These are phyloP conservation scores for Agriopis aurantiaria DNA, from an alignment of 2,888 invertebrate genomes.

Conservation along the genomic window DNA sequence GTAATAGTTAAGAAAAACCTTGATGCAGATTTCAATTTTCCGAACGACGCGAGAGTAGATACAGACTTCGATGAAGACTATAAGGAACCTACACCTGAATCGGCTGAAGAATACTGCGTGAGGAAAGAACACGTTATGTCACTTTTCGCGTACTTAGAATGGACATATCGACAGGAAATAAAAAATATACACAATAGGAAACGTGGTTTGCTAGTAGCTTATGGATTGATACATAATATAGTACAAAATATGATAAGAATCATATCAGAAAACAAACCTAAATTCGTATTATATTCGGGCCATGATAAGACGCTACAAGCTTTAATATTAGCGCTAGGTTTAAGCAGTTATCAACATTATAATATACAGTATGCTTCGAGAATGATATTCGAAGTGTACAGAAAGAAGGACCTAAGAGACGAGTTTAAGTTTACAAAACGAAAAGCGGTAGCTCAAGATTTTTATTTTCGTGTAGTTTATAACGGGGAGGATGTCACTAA, in stretches of 20 bases:
- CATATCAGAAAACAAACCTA: slow-evolving; percentile 91
- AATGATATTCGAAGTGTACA: slow-evolving; percentile 95
- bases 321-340: slow-evolving; percentile 92
- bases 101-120: slow-evolving; percentile 85
- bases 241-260: slow-evolving; percentile 93
- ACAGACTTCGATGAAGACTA: slow-evolving; percentile 81
- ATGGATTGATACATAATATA: slow-evolving; percentile 93
- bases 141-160: slow-evolving; percentile 93
- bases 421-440: slow-evolving; percentile 84
- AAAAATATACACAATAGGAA: slow-evolving; percentile 88
- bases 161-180: slow-evolving; percentile 89
- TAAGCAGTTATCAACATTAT: slow-evolving; percentile 87
- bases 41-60: slow-evolving; percentile 78
- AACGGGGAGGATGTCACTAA: slow-evolving; percentile 96
- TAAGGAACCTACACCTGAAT: slow-evolving; percentile 72
- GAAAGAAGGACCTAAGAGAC: slow-evolving; percentile 84
- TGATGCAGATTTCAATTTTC: slow-evolving; percentile 83
- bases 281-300: slow-evolving; percentile 94
- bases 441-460: slow-evolving; percentile 88
- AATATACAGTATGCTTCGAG: slow-evolving; percentile 95
- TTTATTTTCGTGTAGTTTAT: slow-evolving; percentile 93
- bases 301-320: slow-evolving; percentile 97
- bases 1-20: slow-evolving; percentile 82
- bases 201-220: slow-evolving; percentile 91
- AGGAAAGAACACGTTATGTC: slow-evolving; percentile 91